phyloP scores from a whole-genome alignment of 2,888 invertebrate genomes.

The Xestia ashworthii region DNA sequence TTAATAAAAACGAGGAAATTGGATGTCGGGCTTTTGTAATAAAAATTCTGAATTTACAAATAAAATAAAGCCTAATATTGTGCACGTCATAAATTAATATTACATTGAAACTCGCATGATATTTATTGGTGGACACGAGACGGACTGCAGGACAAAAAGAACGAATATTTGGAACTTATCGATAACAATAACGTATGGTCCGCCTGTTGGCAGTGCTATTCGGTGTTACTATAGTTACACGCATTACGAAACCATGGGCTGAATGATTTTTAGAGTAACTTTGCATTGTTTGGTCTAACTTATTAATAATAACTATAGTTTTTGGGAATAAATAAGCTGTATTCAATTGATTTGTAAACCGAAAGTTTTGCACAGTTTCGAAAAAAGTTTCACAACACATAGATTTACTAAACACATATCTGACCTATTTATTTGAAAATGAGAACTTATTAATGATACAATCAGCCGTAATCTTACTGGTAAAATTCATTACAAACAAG shows the following conservation, averaged over 20 bases:
- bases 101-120: neutral
- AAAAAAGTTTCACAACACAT: neutral
- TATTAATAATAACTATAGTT: neutral
- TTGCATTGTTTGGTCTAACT: neutral
- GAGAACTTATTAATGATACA: neutral
- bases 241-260: neutral
- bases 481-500: conserved; percentile 65
- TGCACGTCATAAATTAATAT: conserved; percentile 20
- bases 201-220: neutral
- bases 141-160: neutral
- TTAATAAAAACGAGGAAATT: conserved; percentile 82
- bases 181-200: neutral
- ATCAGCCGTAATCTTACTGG: conserved; percentile 16
- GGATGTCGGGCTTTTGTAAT: conserved; percentile 65
- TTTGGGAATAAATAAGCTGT: neutral
- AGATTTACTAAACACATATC: neutral
- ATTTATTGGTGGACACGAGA: neutral
- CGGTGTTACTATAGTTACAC: neutral
- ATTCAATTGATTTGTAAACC: neutral
- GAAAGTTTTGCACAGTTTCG: neutral
- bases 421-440: neutral
- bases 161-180: neutral
- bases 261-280: neutral
- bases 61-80: conserved; percentile 30
- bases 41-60: conserved; percentile 53